A percentile compares a stretch with the other conserved stretches of the same genome.
phyloP scores from a whole-genome alignment of 2,113 vertebrate genomes.

The Origma solitaria region DNA sequence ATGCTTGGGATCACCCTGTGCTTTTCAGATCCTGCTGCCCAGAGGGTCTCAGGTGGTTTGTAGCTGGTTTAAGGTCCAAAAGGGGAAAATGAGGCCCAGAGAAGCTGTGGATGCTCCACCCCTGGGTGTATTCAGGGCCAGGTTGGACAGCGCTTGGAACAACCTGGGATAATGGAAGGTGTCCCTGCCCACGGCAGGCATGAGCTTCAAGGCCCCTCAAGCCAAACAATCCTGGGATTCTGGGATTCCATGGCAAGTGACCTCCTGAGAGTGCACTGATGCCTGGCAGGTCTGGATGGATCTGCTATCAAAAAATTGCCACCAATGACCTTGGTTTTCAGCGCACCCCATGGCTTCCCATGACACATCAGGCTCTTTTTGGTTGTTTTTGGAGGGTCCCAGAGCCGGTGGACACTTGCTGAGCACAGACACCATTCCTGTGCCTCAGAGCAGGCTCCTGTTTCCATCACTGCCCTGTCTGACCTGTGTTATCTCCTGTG shows the following conservation, averaged over 20 bases:
- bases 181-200: background rate
- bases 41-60: background rate
- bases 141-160: background rate
- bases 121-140: background rate
- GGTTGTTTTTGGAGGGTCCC: background rate
- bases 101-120: background rate
- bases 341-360: accelerated
- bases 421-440: background rate
- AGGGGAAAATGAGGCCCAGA: background rate
- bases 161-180: background rate
- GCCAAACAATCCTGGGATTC: background rate
- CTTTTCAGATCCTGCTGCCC: background rate
- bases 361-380: background rate
- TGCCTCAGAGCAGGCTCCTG: background rate
- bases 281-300: background rate
- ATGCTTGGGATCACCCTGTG: background rate
- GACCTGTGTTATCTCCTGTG: background rate
- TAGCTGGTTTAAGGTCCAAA: background rate
- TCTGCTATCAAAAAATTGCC: background rate
- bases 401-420: background rate
- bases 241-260: background rate
- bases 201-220: background rate
- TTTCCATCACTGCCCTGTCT: background rate
- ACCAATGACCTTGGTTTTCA: background rate
- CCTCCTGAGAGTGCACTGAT: background rate